A percentile compares a stretch with the other conserved stretches of the same genome.
phyloP scores from a whole-genome alignment of 1,140 invertebrate genomes.

The Halyomorpha halys region DNA sequence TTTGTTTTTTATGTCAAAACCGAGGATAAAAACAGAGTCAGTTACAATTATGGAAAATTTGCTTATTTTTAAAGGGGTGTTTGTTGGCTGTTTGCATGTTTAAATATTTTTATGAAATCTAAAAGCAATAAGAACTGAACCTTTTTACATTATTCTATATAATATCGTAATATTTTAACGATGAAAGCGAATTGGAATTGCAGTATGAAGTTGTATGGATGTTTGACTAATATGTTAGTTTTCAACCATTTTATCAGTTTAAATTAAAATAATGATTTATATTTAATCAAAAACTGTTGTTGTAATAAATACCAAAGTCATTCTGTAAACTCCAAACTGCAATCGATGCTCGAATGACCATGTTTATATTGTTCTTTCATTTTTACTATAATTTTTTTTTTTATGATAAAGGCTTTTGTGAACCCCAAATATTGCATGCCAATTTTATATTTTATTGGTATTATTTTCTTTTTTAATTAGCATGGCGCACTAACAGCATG shows the following conservation, averaged over 20 bases:
- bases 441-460: slow-evolving; percentile 23
- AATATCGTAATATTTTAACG: slow-evolving; percentile 10
- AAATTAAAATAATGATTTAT: no score
- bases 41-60: slow-evolving; percentile 24
- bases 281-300: background rate
- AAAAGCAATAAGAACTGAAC: background rate
- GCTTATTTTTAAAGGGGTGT: slow-evolving; percentile 32
- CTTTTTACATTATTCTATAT: slow-evolving; percentile 19
- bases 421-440: slow-evolving; percentile 19
- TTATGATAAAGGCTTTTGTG: slow-evolving; percentile 6
- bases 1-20: slow-evolving; percentile 2
- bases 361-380: background rate
- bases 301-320: background rate
- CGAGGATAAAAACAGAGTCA: slow-evolving; percentile 23
- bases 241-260: no score
- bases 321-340: background rate
- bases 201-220: slow-evolving; percentile 1
- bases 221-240: no score
- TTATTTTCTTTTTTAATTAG: slow-evolving; percentile 17
- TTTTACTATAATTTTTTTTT: background rate
- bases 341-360: slow-evolving; percentile 22
- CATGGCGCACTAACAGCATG: slow-evolving; percentile 7
- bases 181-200: background rate
- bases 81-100: slow-evolving; percentile 33
- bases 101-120: slow-evolving; percentile 25